Evolutionary conservation across 2,888 invertebrate genomes (phyloP).

Genomic region (Hirtodrosophila duncani): DNA sequence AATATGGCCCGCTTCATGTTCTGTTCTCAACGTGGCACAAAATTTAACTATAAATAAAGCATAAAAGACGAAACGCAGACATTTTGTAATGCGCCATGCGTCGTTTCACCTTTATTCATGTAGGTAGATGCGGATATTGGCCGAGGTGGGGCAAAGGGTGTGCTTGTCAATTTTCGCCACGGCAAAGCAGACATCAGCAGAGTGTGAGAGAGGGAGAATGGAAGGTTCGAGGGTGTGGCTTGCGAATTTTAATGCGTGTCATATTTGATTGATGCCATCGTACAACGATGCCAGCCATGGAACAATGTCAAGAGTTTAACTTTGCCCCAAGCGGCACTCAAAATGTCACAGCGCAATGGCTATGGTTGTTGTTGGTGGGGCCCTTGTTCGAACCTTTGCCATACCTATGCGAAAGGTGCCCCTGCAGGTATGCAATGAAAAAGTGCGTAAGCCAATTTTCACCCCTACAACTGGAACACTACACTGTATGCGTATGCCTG

Average conservation of each 20-base stretch:
- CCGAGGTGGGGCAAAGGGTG: conserved; percentile 16
- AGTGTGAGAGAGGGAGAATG: conserved; percentile 11
- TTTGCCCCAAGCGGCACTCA: conserved; percentile 44
- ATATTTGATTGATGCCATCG: conserved; percentile 67
- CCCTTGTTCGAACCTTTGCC: conserved; percentile 1
- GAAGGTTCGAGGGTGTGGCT: too few relatives aligned
- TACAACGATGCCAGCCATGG: conserved; percentile 15
- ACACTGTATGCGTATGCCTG: conserved; percentile 7
- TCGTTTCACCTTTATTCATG: conserved; percentile 21
- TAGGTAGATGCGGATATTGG: neutral
- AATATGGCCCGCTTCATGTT: conserved; percentile 5
- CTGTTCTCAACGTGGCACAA: conserved; percentile 27
- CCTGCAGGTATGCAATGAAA: conserved; percentile 67
- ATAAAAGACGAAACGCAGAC: conserved; percentile 38
- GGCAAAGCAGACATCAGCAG: conserved; percentile 10
- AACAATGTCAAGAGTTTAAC: conserved; percentile 70
- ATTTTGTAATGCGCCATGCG: conserved; percentile 49
- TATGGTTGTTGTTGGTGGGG: too few relatives aligned
- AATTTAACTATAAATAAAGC: conserved; percentile 52
- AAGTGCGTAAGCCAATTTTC: conserved; percentile 38
- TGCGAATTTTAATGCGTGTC: conserved; percentile 69
- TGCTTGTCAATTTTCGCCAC: conserved; percentile 45
- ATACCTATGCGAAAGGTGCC: conserved; percentile 26
- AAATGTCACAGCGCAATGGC: conserved; percentile 40
- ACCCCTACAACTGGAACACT: too few relatives aligned